These are phyloP conservation scores for Desmophyllum pertusum DNA, from an alignment of 92 coral and sea anemone species.

Conservation along the genomic window DNA sequence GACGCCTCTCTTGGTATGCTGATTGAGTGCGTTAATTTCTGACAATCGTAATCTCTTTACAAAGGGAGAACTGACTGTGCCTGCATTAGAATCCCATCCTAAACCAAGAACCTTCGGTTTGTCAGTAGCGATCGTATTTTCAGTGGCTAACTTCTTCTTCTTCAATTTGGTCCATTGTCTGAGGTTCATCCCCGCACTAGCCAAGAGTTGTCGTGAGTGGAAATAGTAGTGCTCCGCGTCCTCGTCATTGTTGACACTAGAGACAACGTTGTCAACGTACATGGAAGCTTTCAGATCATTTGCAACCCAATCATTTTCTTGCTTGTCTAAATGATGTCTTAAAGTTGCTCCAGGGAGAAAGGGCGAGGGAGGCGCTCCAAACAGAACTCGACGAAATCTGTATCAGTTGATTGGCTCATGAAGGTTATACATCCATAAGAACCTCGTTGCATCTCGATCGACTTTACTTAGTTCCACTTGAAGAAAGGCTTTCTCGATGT, in stretches of 20 bases:
- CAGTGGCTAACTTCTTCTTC: not conserved
- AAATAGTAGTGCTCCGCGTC: no score
- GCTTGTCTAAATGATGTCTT: constrained; percentile 12
- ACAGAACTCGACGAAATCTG: no score
- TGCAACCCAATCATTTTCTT: not conserved
- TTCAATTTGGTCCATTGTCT: constrained; percentile 22
- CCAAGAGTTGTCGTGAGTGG: not conserved
- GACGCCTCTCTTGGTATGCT: constrained; percentile 35
- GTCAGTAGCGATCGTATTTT: not conserved
- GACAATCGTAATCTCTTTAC: not conserved
- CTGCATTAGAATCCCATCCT: not conserved
- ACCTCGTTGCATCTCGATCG: no score
- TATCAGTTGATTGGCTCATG: no score
- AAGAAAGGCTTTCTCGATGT: not conserved
- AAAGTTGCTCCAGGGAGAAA: no score
- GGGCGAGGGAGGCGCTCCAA: no score
- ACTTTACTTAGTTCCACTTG: no score
- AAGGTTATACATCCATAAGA: no score
- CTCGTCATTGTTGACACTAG: no score
- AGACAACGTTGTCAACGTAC: no score
- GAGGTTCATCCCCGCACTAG: constrained; percentile 13
- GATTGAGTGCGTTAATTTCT: constrained; percentile 4
- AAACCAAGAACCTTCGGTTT: constrained; percentile 11
- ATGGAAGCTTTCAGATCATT: not conserved
- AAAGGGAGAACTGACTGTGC: not conserved